These are phyloP conservation scores for Gymnocheta viridis DNA, from an alignment of 2,888 invertebrate genomes.

Conservation along the genomic window DNA sequence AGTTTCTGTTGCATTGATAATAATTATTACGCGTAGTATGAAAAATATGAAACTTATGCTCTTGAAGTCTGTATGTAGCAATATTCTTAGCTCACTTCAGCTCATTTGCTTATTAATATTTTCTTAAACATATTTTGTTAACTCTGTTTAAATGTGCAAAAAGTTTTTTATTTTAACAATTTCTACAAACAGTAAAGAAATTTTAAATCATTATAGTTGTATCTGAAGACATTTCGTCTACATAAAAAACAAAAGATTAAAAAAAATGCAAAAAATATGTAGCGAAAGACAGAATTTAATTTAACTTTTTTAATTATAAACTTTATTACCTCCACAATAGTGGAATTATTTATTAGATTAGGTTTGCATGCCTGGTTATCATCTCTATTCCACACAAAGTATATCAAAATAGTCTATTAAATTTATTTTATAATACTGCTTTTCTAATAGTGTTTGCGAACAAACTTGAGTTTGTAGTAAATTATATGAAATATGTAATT, in stretches of 20 bases:
- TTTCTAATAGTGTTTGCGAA: too few relatives aligned
- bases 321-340: constrained; percentile 44
- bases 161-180: not conserved
- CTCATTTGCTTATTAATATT: not conserved
- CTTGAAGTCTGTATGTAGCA: too few relatives aligned
- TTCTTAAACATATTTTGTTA: not conserved
- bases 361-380: too few relatives aligned
- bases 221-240: not conserved
- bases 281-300: constrained; percentile 57
- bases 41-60: too few relatives aligned
- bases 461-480: too few relatives aligned
- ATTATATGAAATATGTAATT: too few relatives aligned
- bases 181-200: not conserved
- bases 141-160: not conserved
- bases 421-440: too few relatives aligned
- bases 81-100: not conserved
- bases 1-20: too few relatives aligned
- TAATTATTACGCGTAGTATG: too few relatives aligned
- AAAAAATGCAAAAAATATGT: not conserved
- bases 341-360: not conserved
- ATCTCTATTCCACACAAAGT: too few relatives aligned
- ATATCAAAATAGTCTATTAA: too few relatives aligned
- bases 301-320: constrained; percentile 69
- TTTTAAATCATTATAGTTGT: not conserved
- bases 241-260: not conserved